A percentile compares a stretch with the other conserved stretches of the same genome.
Evolutionary conservation across 2,797 vertebrate genomes (phyloP).

Genomic region (Octomys mimax): DNA sequence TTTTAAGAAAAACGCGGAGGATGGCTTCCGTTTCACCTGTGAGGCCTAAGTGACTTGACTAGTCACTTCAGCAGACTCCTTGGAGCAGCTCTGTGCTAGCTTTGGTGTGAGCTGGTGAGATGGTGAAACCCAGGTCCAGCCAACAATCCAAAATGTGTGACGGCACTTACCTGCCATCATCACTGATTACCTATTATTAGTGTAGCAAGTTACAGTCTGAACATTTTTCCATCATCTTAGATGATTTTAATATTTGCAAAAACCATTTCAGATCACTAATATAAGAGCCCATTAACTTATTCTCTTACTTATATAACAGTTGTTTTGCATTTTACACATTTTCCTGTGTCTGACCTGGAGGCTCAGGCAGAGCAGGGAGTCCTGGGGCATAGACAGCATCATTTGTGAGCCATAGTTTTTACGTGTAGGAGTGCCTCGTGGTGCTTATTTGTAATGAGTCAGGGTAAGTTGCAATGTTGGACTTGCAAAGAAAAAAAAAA

Average conservation of each 20-base stretch:
- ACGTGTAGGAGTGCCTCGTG: neutral
- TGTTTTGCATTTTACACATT: neutral
- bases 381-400: neutral
- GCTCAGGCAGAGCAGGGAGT: neutral
- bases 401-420: neutral
- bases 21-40: neutral
- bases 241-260: neutral
- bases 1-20: neutral
- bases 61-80: neutral
- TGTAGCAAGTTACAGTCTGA: neutral
- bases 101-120: neutral
- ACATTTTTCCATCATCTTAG: neutral
- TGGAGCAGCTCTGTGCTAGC: neutral
- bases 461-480: neutral
- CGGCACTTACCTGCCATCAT: neutral
- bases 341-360: neutral
- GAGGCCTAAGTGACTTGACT: neutral
- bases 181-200: neutral
- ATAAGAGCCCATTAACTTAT: neutral
- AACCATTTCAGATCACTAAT: neutral
- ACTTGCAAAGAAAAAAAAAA: constrained; percentile 45
- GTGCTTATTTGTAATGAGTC: neutral
- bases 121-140: neutral
- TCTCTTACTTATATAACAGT: neutral
- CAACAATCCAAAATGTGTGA: neutral